These are phyloP conservation scores for Notechis scutatus DNA, from an alignment of 2,113 vertebrate species.

Conservation along the genomic window DNA sequence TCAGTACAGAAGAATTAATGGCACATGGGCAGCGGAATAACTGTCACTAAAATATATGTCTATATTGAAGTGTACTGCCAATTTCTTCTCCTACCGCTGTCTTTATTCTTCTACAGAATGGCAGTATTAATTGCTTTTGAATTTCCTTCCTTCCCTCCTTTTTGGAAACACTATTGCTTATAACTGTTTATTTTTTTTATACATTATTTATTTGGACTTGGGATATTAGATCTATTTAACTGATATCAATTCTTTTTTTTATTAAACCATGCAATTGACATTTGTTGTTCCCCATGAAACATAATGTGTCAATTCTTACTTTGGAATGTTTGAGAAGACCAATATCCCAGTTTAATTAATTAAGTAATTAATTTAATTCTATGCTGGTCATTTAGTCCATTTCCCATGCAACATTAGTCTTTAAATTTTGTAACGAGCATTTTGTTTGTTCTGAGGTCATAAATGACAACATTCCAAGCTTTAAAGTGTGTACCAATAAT, in stretches of 20 bases:
- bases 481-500: background rate
- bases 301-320: background rate
- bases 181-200: background rate
- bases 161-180: background rate
- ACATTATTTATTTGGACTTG: background rate
- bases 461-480: background rate
- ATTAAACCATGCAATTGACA: background rate
- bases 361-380: background rate
- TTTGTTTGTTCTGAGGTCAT: background rate
- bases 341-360: background rate
- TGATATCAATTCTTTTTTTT: background rate
- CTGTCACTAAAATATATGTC: background rate
- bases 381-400: background rate
- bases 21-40: background rate
- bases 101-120: background rate
- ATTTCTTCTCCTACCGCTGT: background rate
- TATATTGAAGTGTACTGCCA: background rate
- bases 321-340: background rate
- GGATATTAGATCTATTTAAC: background rate
- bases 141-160: too few relatives aligned
- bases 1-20: slow-evolving; percentile 19
- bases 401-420: background rate
- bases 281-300: background rate
- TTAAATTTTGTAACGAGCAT: background rate
- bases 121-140: background rate